A percentile compares a stretch with the other conserved stretches of the same genome.
These are phyloP conservation scores for Ptychadena robeensis DNA, from an alignment of 2,797 vertebrate genomes.

Conservation along the genomic window DNA sequence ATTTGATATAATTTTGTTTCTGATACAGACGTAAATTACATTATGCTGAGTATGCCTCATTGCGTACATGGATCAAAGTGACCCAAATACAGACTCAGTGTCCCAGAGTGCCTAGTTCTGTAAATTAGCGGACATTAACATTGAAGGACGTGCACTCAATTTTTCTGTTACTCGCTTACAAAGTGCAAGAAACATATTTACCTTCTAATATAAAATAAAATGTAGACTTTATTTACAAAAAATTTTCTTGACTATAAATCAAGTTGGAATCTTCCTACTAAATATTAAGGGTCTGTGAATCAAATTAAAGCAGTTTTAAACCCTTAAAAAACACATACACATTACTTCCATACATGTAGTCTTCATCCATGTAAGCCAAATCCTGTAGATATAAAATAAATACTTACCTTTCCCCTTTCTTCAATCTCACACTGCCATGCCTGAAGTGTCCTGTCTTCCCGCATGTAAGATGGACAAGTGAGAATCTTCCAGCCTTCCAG, in stretches of 20 bases:
- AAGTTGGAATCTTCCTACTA: not conserved
- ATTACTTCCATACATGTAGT: too few relatives aligned
- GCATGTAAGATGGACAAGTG: too few relatives aligned
- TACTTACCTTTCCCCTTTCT: too few relatives aligned
- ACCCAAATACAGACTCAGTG: not conserved
- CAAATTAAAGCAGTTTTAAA: too few relatives aligned
- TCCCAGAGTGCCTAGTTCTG: not conserved
- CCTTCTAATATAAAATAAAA: not conserved
- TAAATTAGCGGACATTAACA: not conserved
- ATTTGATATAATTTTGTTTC: slow-evolving; percentile 6
- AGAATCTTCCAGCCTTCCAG: too few relatives aligned
- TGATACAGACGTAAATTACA: slow-evolving; percentile 3
- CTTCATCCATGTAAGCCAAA: too few relatives aligned
- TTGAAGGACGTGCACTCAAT: not conserved
- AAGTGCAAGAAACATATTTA: not conserved
- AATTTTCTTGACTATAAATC: not conserved
- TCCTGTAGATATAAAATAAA: too few relatives aligned
- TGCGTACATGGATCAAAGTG: slow-evolving; percentile 11
- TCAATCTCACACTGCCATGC: too few relatives aligned
- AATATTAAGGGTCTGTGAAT: too few relatives aligned
- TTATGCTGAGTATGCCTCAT: slow-evolving; percentile 11
- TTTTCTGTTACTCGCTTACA: not conserved
- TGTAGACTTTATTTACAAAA: not conserved
- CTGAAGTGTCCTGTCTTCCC: too few relatives aligned
- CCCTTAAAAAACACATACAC: too few relatives aligned